Percentiles rank a stretch among this genome's conserved stretches.
These are phyloP conservation scores for Clepsis dumicolana DNA, from an alignment of 2,888 invertebrate species.

Conservation along the genomic window DNA sequence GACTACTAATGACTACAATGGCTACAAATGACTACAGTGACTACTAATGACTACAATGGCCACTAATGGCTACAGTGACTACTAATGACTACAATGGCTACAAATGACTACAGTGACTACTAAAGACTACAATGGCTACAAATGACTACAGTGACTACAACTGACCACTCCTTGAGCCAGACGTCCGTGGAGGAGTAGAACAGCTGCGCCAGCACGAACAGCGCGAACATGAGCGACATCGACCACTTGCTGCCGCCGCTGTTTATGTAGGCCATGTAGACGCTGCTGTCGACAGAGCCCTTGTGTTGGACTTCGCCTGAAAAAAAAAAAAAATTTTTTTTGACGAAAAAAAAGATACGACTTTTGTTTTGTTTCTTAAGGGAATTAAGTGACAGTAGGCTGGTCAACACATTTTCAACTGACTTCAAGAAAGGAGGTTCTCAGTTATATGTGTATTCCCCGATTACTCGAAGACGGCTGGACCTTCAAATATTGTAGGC, in stretches of 20 bases:
- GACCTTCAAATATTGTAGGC: too few relatives aligned
- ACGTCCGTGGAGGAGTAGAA: constrained; percentile 88
- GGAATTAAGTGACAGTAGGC: too few relatives aligned
- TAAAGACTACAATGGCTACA: background rate
- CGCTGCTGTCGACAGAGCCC: constrained; percentile 77
- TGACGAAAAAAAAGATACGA: too few relatives aligned
- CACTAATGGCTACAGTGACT: background rate
- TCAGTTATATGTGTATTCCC: too few relatives aligned
- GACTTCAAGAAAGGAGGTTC: too few relatives aligned
- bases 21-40: background rate
- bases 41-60: background rate
- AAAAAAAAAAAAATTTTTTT: constrained; percentile 9
- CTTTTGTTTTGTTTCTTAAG: too few relatives aligned
- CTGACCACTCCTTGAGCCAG: constrained; percentile 87
- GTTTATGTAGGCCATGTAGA: constrained; percentile 84
- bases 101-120: background rate
- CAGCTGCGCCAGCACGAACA: constrained; percentile 84
- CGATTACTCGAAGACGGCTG: too few relatives aligned
- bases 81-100: background rate
- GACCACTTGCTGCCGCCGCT: constrained; percentile 84
- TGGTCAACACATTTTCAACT: too few relatives aligned
- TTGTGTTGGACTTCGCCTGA: constrained; percentile 73
- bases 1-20: background rate
- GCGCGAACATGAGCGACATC: constrained; percentile 76
- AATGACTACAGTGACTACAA: constrained; percentile 31